Evolutionary conservation across 2,888 invertebrate genomes (phyloP), one percentile per base, ranked within the genome.

Genomic region (Rhyacophila evoluta): DNA sequence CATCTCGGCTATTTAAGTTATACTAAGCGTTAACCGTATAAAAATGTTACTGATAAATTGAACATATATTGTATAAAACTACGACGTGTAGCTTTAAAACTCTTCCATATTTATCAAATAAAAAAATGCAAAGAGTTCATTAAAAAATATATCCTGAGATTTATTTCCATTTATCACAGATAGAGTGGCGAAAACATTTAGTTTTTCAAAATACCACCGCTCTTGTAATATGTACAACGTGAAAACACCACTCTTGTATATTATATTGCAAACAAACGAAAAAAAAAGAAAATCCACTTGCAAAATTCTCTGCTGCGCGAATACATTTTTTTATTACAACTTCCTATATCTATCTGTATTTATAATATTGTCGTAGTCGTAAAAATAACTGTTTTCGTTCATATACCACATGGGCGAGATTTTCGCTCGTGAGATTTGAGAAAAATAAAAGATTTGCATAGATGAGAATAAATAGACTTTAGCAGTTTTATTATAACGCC

Each of bases 291-390:
- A 8, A 55, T 10, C 55, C 55, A 19, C 15, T 19, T 19, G 19
- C 15, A 19, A 25, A 25, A 55, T 55, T 19, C 41, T 19, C 55
- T 19, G 55, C 19, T 55, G 15, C 19, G 25, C 8, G 25, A 55
- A 55, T 10, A 25, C 15, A 1, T 25, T 55, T 55, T 55, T 55
- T 19, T 55, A 19, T 12, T 19, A 55, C n/a, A n/a, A n/a, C n/a
- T n/a, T n/a, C n/a, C 19, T 55, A 55, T 55, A 19, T 55, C 55
- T 10, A 19, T 55, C 55, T 39, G 19, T 55, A 25, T 55, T 55
- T 55, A 55, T 55, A 55, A 55, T 55, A 55, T 55, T 55, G 55
- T 55, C 25, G 19, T 55, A 55, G 10, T 55, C 55, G 19, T 55
- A 55, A 55, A 55, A 55, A 55, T 55, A 55, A 25, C 55, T 8